These are phyloP conservation scores for Agrochola litura DNA, from an alignment of 2,888 invertebrate species.

Conservation along the genomic window DNA sequence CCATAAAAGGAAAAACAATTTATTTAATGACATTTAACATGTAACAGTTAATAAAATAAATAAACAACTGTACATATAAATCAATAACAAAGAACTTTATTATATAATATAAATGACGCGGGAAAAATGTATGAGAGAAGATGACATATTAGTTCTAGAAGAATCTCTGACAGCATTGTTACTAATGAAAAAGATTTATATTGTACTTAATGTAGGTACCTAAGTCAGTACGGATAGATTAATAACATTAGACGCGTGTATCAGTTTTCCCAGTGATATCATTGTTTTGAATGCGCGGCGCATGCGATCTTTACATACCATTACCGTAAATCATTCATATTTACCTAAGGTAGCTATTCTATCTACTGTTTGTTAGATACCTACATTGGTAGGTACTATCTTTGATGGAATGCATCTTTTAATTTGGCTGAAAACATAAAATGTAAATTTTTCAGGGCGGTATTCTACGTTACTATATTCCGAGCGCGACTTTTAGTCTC, in stretches of 20 bases:
- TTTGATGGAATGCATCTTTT: too few relatives aligned
- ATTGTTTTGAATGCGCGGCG: conserved; percentile 57
- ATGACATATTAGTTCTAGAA: conserved; percentile 31
- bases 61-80: conserved; percentile 16
- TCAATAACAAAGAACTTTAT: conserved; percentile 14
- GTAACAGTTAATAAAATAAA: conserved; percentile 34
- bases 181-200: conserved; percentile 27
- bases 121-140: conserved; percentile 3
- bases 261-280: conserved; percentile 63
- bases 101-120: conserved; percentile 9
- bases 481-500: too few relatives aligned
- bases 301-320: conserved; percentile 32
- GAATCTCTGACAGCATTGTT: conserved; percentile 18
- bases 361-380: not conserved
- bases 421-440: too few relatives aligned
- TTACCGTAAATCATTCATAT: conserved; percentile 45
- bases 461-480: too few relatives aligned
- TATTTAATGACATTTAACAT: conserved; percentile 25
- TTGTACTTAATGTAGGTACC: too few relatives aligned
- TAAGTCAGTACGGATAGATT: conserved; percentile 35
- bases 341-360: conserved; percentile 12
- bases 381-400: not conserved
- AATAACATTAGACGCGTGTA: conserved; percentile 46
- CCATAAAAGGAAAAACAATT: conserved; percentile 29
- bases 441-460: too few relatives aligned